phyloP scores from a whole-genome alignment of 2,113 vertebrate species.

The Cavia aperea region DNA sequence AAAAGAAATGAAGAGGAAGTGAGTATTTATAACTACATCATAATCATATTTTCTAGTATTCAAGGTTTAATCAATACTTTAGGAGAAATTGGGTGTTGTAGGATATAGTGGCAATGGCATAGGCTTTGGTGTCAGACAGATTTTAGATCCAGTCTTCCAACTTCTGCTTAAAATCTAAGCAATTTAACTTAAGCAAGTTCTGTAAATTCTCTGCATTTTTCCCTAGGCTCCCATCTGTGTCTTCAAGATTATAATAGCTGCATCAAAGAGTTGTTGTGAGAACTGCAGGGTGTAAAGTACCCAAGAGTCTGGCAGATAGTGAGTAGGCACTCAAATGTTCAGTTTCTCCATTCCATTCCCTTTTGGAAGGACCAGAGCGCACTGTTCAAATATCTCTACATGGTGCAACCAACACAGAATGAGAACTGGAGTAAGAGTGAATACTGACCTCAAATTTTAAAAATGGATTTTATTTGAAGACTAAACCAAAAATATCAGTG shows the following conservation, averaged over 20 bases:
- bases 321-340: conserved; percentile 46
- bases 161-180: neutral
- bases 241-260: conserved; percentile 43
- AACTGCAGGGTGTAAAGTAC: conserved; percentile 23
- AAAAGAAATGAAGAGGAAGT: neutral
- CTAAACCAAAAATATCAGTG: neutral
- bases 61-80: neutral
- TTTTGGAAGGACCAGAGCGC: conserved; percentile 6
- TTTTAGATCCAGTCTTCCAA: neutral
- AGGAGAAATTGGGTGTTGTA: neutral
- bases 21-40: neutral
- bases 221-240: conserved; percentile 34
- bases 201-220: conserved; percentile 40
- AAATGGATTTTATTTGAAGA: neutral
- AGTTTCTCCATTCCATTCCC: neutral
- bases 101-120: neutral
- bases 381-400: conserved; percentile 2
- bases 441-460: neutral
- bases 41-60: neutral
- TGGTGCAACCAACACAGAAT: neutral
- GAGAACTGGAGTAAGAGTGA: conserved; percentile 7
- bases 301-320: conserved; percentile 33
- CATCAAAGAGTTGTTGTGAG: conserved; percentile 42
- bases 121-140: conserved; percentile 20
- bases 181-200: conserved; percentile 41